A percentile compares a stretch with the other conserved stretches of the same genome.
These are phyloP conservation scores for Nasonovia ribisnigri DNA, from an alignment of 2,888 invertebrate species.

Conservation along the genomic window DNA sequence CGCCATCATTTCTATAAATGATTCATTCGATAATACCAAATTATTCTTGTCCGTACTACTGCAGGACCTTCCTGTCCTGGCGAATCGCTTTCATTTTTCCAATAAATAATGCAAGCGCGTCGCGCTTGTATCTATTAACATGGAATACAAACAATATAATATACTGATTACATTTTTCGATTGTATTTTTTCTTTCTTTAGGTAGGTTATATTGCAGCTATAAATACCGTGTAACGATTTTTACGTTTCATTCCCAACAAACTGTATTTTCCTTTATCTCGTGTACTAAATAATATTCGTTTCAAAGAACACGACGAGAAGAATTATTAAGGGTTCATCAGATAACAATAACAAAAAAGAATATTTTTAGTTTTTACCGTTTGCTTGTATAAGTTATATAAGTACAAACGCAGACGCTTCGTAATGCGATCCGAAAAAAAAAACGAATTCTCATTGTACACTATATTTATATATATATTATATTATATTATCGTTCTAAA, in stretches of 20 bases:
- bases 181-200: background rate
- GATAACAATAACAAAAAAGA: constrained; percentile 8
- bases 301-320: background rate
- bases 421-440: background rate
- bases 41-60: background rate
- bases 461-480: background rate
- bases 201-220: background rate
- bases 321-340: constrained; percentile 1
- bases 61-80: too few relatives aligned
- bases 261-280: background rate
- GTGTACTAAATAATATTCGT: constrained; percentile 4
- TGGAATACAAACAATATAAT: background rate
- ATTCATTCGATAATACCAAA: background rate
- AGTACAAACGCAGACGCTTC: background rate
- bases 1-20: background rate
- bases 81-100: background rate
- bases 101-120: background rate
- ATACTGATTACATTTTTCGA: background rate
- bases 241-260: background rate
- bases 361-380: background rate
- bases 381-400: background rate
- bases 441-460: background rate
- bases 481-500: background rate
- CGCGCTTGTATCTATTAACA: background rate
- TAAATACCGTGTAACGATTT: background rate